Conservation (phyloP, 1,140 invertebrate species). For the Paralvinella palmiformis region DNA sequence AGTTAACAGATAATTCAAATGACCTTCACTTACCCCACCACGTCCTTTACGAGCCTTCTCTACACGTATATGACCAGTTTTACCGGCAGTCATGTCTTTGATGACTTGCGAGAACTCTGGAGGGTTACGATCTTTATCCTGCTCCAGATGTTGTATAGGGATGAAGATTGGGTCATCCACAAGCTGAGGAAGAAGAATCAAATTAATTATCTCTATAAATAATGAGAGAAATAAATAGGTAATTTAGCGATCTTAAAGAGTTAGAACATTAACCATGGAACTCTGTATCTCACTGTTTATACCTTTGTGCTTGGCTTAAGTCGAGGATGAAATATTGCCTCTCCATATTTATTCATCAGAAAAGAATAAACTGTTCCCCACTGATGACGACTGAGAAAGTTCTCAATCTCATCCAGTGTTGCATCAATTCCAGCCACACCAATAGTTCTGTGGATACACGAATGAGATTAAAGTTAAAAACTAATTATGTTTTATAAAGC, state of each 20-base stretch:
- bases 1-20: neutral
- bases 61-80: constrained; percentile 35
- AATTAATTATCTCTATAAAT: neutral
- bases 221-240: no score
- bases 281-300: no score
- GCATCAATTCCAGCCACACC: constrained; percentile 52
- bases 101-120: constrained; percentile 42
- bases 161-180: constrained; percentile 52
- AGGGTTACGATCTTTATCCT: constrained; percentile 43
- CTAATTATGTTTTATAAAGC: no score
- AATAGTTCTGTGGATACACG: constrained; percentile 37
- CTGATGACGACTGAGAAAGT: constrained; percentile 48
- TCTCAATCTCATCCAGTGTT: constrained; percentile 52
- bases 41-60: constrained; percentile 33
- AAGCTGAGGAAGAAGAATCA: constrained; percentile 30
- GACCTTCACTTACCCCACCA: constrained; percentile 39
- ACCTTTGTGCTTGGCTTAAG: constrained; percentile 50
- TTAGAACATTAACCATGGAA: no score
- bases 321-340: constrained; percentile 51
- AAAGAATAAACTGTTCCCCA: constrained; percentile 52
- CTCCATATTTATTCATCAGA: constrained; percentile 50
- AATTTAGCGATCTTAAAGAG: no score
- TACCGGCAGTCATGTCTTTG: constrained; percentile 41
- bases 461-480: no score
- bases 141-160: constrained; percentile 48